Conservation (phyloP, 2,888 invertebrate genomes). For the Drosophila robusta region DNA sequence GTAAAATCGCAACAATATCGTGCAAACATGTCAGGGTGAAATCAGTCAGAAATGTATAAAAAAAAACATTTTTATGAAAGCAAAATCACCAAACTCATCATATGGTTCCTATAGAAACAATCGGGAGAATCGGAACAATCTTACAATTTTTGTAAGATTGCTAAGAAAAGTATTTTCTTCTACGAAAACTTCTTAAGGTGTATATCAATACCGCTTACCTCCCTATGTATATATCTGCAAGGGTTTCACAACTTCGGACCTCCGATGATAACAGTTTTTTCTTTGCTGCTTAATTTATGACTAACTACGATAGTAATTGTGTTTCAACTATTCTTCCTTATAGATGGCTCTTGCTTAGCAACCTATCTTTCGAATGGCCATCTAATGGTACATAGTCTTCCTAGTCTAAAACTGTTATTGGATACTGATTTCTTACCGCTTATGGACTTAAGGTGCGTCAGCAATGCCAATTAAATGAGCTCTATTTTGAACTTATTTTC, state of each 20-base stretch:
- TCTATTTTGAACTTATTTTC: not conserved
- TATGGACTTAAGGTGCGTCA: conserved; percentile 93
- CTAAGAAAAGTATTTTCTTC: no score
- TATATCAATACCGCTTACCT: no score
- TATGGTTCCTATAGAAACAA: no score
- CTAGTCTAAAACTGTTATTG: conserved; percentile 96
- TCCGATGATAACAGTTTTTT: not conserved
- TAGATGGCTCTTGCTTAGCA: conserved; percentile 97
- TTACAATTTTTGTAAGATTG: no score
- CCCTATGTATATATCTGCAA: not conserved
- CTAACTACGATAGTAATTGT: not conserved
- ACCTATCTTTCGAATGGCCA: conserved; percentile 98
- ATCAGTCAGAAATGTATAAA: no score
- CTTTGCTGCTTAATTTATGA: not conserved
- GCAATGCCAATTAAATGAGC: not conserved
- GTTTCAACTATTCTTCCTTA: not conserved
- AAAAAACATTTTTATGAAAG: no score
- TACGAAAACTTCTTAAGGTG: no score
- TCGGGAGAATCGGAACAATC: no score
- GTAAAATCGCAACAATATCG: no score
- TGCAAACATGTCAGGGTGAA: no score
- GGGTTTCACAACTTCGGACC: not conserved
- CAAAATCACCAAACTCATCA: no score
- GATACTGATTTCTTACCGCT: conserved; percentile 97
- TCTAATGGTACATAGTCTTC: conserved; percentile 96